Evolutionary conservation across 2,797 vertebrate genomes (phyloP).

Genomic region (Scolopax rusticola): DNA sequence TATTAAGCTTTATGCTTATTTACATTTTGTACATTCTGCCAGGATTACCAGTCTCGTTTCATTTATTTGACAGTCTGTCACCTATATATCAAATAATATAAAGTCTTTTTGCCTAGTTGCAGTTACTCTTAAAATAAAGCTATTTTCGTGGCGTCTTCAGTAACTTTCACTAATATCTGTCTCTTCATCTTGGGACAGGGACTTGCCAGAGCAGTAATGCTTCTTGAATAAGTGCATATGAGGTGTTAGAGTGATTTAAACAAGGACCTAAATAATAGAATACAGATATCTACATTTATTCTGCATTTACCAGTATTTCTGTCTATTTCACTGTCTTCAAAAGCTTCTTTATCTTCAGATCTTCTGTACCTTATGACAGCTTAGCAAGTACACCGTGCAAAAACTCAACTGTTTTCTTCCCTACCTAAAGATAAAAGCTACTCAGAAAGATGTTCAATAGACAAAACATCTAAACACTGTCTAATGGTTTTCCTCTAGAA

Average conservation of each 20-base stretch:
- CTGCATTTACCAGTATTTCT: not conserved
- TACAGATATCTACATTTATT: not conserved
- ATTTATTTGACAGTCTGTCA: constrained; percentile 13
- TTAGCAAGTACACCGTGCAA: not conserved
- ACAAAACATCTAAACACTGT: not conserved
- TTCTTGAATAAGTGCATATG: not conserved
- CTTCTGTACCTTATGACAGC: not conserved
- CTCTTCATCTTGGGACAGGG: not conserved
- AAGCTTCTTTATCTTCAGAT: constrained; percentile 1
- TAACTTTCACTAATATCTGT: not conserved
- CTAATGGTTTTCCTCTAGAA: not conserved
- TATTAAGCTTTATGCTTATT: constrained; percentile 5
- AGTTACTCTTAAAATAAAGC: not conserved
- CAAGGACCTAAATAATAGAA: not conserved
- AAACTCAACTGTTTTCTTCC: not conserved
- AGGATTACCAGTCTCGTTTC: not conserved
- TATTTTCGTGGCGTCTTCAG: not conserved
- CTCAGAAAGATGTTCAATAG: not conserved
- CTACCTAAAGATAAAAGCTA: not conserved
- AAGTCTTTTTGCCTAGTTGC: not conserved
- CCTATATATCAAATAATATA: not conserved
- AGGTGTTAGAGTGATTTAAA: not conserved
- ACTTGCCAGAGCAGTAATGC: not conserved
- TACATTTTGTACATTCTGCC: not conserved
- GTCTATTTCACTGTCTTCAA: constrained; percentile 17